A percentile compares a stretch with the other conserved stretches of the same genome.
phyloP scores from a whole-genome alignment of 2,888 invertebrate genomes.

The Erebia aethiops region DNA sequence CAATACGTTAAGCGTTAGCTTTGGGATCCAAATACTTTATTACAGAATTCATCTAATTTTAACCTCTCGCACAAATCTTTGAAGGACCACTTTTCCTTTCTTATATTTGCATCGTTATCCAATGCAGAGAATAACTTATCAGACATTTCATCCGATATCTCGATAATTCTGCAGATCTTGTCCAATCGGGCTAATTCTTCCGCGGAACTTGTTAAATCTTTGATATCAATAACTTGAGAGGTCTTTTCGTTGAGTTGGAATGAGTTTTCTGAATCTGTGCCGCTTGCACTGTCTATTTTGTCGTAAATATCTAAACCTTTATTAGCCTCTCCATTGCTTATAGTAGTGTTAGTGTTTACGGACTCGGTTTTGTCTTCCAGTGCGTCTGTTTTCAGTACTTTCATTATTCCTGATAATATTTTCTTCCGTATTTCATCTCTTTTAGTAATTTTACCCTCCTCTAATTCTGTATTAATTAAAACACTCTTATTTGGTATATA shows the following conservation, averaged over 20 bases:
- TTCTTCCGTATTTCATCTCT: slow-evolving; percentile 27
- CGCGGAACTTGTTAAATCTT: slow-evolving; percentile 66
- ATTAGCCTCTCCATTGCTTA: slow-evolving; percentile 45
- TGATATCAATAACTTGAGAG: slow-evolving; percentile 67
- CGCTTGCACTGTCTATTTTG: slow-evolving; percentile 71
- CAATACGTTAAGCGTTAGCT: slow-evolving; percentile 5
- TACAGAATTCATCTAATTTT: slow-evolving; percentile 73
- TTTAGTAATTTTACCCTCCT: slow-evolving; percentile 1
- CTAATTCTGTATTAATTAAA: not conserved
- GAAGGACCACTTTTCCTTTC: slow-evolving; percentile 67
- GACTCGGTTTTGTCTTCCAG: slow-evolving; percentile 44
- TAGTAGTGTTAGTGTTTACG: slow-evolving; percentile 44
- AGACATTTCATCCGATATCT: slow-evolving; percentile 75
- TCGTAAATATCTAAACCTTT: slow-evolving; percentile 65
- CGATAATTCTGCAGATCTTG: slow-evolving; percentile 75
- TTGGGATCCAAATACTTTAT: slow-evolving; percentile 59
- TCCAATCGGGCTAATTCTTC: slow-evolving; percentile 70
- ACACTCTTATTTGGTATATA: not conserved
- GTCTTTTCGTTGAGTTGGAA: slow-evolving; percentile 63
- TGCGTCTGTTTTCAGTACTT: slow-evolving; percentile 27
- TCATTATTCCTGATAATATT: slow-evolving; percentile 33
- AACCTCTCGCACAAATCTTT: slow-evolving; percentile 72
- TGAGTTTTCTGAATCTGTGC: slow-evolving; percentile 65
- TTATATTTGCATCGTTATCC: slow-evolving; percentile 41
- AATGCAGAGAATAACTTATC: slow-evolving; percentile 65